Evolutionary conservation across 2,888 invertebrate species (phyloP).

Genomic region (Isotomurus palustris): DNA sequence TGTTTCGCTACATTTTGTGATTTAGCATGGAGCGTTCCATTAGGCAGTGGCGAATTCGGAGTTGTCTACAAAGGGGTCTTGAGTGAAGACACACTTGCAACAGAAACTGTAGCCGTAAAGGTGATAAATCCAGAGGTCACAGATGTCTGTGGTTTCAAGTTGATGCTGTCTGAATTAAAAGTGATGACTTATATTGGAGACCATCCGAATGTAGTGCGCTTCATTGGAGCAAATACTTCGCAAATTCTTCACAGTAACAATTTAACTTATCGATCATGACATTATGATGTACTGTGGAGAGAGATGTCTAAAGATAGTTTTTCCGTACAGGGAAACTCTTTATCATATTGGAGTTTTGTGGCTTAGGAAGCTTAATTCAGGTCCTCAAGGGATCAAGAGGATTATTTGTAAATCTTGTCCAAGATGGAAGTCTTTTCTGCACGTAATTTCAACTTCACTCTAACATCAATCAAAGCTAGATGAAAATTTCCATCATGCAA

Average conservation of each 20-base stretch:
- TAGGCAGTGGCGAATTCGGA: conserved; percentile 2
- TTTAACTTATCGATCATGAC: neutral
- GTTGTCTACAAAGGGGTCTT: conserved; percentile 6
- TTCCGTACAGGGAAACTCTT: neutral
- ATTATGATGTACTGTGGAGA: too few relatives aligned
- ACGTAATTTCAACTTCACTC: too few relatives aligned
- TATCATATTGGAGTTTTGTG: neutral
- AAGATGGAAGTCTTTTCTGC: too few relatives aligned
- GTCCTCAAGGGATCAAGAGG: neutral
- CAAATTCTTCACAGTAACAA: neutral
- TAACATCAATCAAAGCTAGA: too few relatives aligned
- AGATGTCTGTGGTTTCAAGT: conserved; percentile 2
- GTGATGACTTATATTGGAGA: conserved; percentile 1
- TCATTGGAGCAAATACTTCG: conserved; percentile 3
- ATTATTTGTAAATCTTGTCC: neutral
- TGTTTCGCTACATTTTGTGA: neutral
- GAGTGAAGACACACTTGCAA: too few relatives aligned
- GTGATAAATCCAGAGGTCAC: neutral
- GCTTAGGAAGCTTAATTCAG: neutral
- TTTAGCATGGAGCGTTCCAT: neutral
- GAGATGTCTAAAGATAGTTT: too few relatives aligned
- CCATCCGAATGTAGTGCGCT: neutral
- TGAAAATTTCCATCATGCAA: too few relatives aligned
- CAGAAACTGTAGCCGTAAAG: neutral
- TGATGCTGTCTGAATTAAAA: neutral